Percentiles rank a stretch among this genome's conserved stretches.
Conservation (phyloP, 2,888 invertebrate species). For the Phalera bucephala region DNA sequence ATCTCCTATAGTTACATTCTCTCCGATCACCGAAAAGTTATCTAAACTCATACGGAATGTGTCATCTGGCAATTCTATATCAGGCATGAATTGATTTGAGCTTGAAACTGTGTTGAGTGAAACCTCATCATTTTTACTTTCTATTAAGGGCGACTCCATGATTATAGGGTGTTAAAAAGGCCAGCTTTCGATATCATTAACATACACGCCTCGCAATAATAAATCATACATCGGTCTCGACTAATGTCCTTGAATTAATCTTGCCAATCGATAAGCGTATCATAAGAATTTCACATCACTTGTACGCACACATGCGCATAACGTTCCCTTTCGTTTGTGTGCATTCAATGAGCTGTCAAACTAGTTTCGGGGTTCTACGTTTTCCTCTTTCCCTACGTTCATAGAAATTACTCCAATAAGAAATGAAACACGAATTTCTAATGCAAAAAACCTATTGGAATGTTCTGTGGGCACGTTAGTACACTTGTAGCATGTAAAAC, state of each 20-base stretch:
- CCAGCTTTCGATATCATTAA: slow-evolving; percentile 16
- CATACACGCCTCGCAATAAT: slow-evolving; percentile 18
- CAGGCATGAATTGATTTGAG: slow-evolving; percentile 61
- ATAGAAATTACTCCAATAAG: slow-evolving; percentile 35
- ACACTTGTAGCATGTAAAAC: slow-evolving; percentile 39
- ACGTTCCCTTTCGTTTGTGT: slow-evolving; percentile 44
- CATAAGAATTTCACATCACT: slow-evolving; percentile 76
- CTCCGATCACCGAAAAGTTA: slow-evolving; percentile 62
- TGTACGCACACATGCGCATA: slow-evolving; percentile 64
- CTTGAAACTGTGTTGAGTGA: slow-evolving; percentile 41
- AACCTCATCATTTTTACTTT: slow-evolving; percentile 39
- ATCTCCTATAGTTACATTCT: slow-evolving; percentile 66
- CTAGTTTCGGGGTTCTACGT: slow-evolving; percentile 69
- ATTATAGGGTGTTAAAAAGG: slow-evolving; percentile 17
- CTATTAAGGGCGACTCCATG: slow-evolving; percentile 52
- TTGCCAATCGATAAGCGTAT: slow-evolving; percentile 74
- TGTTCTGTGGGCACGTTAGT: slow-evolving; percentile 28
- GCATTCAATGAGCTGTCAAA: slow-evolving; percentile 71
- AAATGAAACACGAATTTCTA: slow-evolving; percentile 28
- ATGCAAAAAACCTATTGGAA: slow-evolving; percentile 32
- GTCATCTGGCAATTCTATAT: slow-evolving; percentile 65
- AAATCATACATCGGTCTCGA: slow-evolving; percentile 37
- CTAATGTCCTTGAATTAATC: slow-evolving; percentile 72
- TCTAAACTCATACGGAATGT: slow-evolving; percentile 70
- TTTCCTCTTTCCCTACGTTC: slow-evolving; percentile 40